A percentile compares a stretch with the other conserved stretches of the same genome.
Conservation (phyloP, 2,113 vertebrate genomes). For the Alexandromys fortis region DNA sequence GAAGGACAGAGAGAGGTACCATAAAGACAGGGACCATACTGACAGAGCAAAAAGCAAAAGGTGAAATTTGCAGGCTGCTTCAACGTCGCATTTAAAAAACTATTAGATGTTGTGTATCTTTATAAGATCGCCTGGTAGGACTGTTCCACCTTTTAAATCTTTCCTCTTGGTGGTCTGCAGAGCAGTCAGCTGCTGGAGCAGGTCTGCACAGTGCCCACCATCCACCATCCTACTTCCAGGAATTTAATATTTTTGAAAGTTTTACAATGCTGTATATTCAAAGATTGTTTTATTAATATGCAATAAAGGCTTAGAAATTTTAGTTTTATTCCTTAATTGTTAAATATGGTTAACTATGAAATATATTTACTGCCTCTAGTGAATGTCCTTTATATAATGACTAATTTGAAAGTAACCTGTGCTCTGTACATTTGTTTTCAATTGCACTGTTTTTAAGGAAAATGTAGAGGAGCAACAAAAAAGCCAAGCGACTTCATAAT, state of each 20-base stretch:
- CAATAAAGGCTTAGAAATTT: constrained; percentile 88
- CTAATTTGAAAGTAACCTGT: constrained; percentile 85
- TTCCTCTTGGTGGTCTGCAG: constrained; percentile 85
- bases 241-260: constrained; percentile 87
- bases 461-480: constrained; percentile 80
- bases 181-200: constrained; percentile 80
- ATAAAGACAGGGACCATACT: constrained; percentile 90
- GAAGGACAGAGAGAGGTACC: constrained; percentile 90
- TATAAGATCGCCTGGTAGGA: constrained; percentile 83
- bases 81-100: constrained; percentile 79
- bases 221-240: constrained; percentile 84
- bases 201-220: constrained; percentile 79
- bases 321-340: constrained; percentile 85
- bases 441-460: constrained; percentile 87
- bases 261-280: constrained; percentile 89
- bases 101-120: constrained; percentile 73
- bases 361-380: constrained; percentile 86
- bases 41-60: constrained; percentile 91
- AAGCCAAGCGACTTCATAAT: constrained; percentile 77
- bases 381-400: constrained; percentile 88
- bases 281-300: constrained; percentile 89
- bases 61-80: constrained; percentile 85
- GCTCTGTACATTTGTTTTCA: constrained; percentile 86
- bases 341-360: constrained; percentile 84
- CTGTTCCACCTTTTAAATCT: constrained; percentile 84